Evolutionary conservation across 2,797 vertebrate species (phyloP).

Genomic region (Labroides dimidiatus): DNA sequence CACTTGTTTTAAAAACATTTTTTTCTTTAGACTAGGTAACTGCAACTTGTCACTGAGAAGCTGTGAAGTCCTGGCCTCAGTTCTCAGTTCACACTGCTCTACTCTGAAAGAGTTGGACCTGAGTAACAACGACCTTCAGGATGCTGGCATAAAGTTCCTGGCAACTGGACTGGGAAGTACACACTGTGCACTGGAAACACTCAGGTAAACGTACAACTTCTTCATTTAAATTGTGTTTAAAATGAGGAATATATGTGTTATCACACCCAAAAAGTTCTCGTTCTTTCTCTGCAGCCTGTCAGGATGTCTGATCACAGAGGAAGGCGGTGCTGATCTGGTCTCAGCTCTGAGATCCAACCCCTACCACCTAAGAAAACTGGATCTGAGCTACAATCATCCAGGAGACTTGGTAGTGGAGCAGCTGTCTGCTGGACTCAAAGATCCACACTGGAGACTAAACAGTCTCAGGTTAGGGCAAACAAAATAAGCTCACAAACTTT

Average conservation of each 20-base stretch:
- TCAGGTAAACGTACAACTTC: background rate
- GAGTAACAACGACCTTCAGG: slow-evolving; percentile 6
- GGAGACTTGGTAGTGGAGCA: background rate
- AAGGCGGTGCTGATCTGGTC: slow-evolving; percentile 4
- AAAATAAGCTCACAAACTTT: background rate
- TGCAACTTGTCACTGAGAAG: slow-evolving; percentile 8
- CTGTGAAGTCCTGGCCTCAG: slow-evolving; percentile 5
- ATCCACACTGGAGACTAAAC: background rate
- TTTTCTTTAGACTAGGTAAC: background rate
- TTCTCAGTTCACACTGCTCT: slow-evolving; percentile 2
- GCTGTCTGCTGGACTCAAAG: background rate
- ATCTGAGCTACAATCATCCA: slow-evolving; percentile 13
- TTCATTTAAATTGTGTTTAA: too few species aligned
- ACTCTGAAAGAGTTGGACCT: slow-evolving; percentile 6
- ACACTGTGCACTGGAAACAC: background rate
- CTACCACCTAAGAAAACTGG: background rate
- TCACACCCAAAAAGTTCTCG: too few species aligned
- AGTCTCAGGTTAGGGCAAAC: background rate
- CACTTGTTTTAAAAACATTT: too few species aligned
- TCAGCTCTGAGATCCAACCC: background rate
- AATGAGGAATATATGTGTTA: too few species aligned
- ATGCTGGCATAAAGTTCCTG: background rate
- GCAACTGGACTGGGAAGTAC: slow-evolving; percentile 2
- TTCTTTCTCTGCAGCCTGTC: background rate
- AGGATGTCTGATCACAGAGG: background rate